Evolutionary conservation across 1,140 invertebrate species (phyloP), one percentile per base, ranked within the genome.

Genomic region (Polypedilum pembai): DNA sequence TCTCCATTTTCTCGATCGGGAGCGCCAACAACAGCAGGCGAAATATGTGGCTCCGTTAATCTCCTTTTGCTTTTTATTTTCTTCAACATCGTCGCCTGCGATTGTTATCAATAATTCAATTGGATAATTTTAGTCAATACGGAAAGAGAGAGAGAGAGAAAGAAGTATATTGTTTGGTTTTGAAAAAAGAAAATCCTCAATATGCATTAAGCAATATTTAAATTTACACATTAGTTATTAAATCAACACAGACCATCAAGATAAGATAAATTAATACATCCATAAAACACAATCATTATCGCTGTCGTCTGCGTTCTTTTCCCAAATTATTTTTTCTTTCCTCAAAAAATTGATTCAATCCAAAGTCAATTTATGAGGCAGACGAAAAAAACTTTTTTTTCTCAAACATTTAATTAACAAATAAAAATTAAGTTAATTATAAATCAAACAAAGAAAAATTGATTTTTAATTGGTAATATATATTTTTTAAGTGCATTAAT

Each of bases 61-160:
- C 93, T 89, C 80, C 93, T 87, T 87, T 94, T 94, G 86, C 95
- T 94, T 88, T 96, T 96, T 86, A 88, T 95, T 91, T 95, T 85
- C 82, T 90, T 91, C 82, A 91, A 82, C 87, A 89, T 89, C 77
- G 86, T 87, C 76, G 87, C 87, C 87, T 88, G 82, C 77, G 77
- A 56, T 56, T n/a, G 12, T n/a, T 45, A 45, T 56, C 12, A n/a
- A 56, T 56, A 7, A 15, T 56, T 56, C 45, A 56, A 56, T 56
- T 56, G 45, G 45, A 56, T 56, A 56, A 15, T 56, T 56, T 56
- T 56, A 56, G 45, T 56, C 45, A 56, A n/a, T 1, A 4, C 12
- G 45, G 12, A 12, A n/a, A 15, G 12, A 4, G 4, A n/a, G 12
- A 56, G 45, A 56, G 12, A 56, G 10, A 15, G 45, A 56, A n/a